Conservation (phyloP, 2,797 vertebrate genomes). For the Yasuhikotakia modesta region DNA sequence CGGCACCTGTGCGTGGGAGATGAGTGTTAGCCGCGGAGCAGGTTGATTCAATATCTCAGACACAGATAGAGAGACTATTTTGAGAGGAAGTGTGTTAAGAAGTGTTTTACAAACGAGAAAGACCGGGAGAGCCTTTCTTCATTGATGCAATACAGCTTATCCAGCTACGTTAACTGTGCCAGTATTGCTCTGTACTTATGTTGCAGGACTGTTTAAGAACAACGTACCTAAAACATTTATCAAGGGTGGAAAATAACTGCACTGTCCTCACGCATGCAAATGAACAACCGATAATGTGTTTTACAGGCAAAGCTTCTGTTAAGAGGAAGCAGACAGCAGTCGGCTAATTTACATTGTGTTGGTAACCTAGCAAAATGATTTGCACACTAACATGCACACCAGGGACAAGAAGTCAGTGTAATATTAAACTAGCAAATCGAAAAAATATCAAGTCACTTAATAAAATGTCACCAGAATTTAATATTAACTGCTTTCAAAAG, state of each 20-base stretch:
- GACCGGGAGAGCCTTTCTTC: constrained; percentile 24
- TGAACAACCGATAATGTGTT: not conserved
- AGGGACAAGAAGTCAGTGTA: not conserved
- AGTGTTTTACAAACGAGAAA: constrained; percentile 12
- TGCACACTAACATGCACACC: not conserved
- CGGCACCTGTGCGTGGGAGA: constrained; percentile 35
- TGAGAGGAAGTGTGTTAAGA: constrained; percentile 4
- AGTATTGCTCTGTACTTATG: not conserved
- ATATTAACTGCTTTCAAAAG: too few species aligned
- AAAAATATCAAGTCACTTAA: too few species aligned
- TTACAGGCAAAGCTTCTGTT: not conserved
- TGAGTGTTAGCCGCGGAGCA: constrained; percentile 10
- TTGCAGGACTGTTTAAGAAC: not conserved
- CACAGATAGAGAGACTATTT: not conserved
- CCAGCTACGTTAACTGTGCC: not conserved
- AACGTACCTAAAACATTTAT: not conserved
- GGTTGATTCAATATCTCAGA: constrained; percentile 35
- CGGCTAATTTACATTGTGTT: constrained; percentile 7
- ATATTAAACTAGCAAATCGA: too few species aligned
- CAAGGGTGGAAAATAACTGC: not conserved
- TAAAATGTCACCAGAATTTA: too few species aligned
- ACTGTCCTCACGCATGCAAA: constrained; percentile 3
- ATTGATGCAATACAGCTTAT: not conserved
- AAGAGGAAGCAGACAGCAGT: not conserved
- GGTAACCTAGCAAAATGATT: not conserved